These are phyloP conservation scores for Porites evermanni DNA, from an alignment of 92 coral and sea anemone species.

Conservation along the genomic window DNA sequence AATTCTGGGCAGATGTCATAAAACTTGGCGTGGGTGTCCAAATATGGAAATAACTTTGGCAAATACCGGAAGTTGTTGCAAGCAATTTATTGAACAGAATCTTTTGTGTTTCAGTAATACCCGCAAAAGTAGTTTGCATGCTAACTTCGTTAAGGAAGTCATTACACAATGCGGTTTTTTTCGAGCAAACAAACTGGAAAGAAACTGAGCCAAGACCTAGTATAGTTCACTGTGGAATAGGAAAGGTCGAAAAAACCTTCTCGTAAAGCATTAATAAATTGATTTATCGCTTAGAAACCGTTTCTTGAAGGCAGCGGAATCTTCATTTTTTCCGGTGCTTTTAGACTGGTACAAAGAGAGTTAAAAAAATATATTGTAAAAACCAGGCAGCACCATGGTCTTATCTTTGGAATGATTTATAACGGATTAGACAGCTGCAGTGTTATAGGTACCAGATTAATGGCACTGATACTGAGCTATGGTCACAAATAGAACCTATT, in stretches of 20 bases:
- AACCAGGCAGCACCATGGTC: not conserved
- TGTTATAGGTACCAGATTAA: too few relatives aligned
- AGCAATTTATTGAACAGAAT: not conserved
- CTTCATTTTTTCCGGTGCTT: too few relatives aligned
- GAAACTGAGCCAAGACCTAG: not conserved
- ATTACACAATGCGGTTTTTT: slow-evolving; percentile 8
- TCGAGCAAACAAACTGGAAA: not conserved
- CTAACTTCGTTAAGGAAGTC: slow-evolving; percentile 22
- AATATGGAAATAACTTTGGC: slow-evolving; percentile 23
- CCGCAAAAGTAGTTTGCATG: not conserved
- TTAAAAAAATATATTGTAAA: not conserved
- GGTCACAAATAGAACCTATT: too few relatives aligned
- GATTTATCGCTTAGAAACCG: not conserved
- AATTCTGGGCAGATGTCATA: slow-evolving; percentile 1
- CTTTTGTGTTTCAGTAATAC: slow-evolving; percentile 11
- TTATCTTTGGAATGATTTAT: too few relatives aligned
- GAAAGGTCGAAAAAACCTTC: not conserved
- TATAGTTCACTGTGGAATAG: too few relatives aligned
- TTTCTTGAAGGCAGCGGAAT: too few relatives aligned
- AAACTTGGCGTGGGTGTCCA: slow-evolving; percentile 31
- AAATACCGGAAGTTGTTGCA: slow-evolving; percentile 40
- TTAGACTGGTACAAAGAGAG: not conserved
- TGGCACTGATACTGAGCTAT: too few relatives aligned
- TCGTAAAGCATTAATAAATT: not conserved
- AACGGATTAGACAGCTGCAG: too few relatives aligned